Evolutionary conservation across 2,888 invertebrate genomes (phyloP).

Genomic region (Tolmerus cingulatus): DNA sequence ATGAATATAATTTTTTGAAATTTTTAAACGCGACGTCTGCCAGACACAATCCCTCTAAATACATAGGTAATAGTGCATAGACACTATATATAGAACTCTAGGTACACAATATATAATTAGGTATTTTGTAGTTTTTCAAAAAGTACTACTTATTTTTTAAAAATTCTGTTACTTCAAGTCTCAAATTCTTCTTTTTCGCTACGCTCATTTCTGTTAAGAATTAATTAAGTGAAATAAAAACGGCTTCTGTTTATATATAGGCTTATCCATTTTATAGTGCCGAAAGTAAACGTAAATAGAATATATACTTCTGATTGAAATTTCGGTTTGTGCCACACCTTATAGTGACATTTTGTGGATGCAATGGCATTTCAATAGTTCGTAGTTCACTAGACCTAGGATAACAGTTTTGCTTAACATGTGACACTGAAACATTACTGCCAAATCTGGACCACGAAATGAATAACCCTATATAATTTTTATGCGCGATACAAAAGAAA

Average conservation of each 20-base stretch:
- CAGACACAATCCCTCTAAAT: not conserved
- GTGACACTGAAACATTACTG: too few relatives aligned
- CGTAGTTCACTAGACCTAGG: too few relatives aligned
- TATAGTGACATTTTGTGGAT: too few relatives aligned
- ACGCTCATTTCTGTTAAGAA: not conserved
- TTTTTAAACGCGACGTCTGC: not conserved
- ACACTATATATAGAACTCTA: not conserved
- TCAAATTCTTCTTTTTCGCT: conserved; percentile 38
- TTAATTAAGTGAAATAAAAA: conserved; percentile 2
- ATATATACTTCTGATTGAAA: too few relatives aligned
- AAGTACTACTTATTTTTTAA: not conserved
- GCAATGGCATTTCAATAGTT: too few relatives aligned
- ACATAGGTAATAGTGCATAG: not conserved
- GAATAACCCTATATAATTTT: too few relatives aligned
- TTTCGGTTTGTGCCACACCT: too few relatives aligned
- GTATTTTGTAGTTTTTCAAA: not conserved
- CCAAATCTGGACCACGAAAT: too few relatives aligned
- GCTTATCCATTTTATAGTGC: too few relatives aligned
- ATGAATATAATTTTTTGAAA: not conserved
- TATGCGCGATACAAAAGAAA: not conserved
- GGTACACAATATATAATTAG: not conserved
- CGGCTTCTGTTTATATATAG: not conserved
- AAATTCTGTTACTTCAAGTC: conserved; percentile 34
- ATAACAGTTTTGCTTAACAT: too few relatives aligned
- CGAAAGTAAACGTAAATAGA: too few relatives aligned